Evolutionary conservation across 2,888 invertebrate species (phyloP).

Genomic region (Urechis unicinctus): DNA sequence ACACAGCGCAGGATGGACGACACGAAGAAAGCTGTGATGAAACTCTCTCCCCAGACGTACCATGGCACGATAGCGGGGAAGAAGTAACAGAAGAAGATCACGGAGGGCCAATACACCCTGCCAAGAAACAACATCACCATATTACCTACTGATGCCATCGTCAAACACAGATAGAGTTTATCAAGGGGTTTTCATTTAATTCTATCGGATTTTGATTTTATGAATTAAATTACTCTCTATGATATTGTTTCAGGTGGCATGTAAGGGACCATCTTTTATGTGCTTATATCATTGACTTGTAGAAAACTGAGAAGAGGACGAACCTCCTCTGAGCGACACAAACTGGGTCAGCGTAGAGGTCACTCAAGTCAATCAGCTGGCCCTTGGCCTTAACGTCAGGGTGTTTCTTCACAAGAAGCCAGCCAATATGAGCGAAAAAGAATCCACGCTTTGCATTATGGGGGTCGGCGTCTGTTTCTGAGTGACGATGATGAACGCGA

Average conservation of each 20-base stretch:
- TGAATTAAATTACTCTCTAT: too few relatives aligned
- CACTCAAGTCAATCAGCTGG: conserved; percentile 69
- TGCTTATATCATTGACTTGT: too few relatives aligned
- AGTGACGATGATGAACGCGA: conserved; percentile 51
- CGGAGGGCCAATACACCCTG: conserved; percentile 69
- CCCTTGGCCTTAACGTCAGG: conserved; percentile 73
- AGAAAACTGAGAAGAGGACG: conserved; percentile 9
- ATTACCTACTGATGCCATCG: too few relatives aligned
- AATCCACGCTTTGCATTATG: conserved; percentile 64
- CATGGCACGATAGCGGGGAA: conserved; percentile 75
- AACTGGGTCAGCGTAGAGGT: conserved; percentile 70
- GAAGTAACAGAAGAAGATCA: conserved; percentile 72
- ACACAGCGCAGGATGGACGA: conserved; percentile 74
- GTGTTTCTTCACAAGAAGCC: conserved; percentile 81
- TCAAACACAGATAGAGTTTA: too few relatives aligned
- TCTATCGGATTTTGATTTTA: too few relatives aligned
- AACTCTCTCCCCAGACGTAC: conserved; percentile 75
- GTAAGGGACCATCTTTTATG: too few relatives aligned
- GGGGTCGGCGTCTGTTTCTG: conserved; percentile 52
- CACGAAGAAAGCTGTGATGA: conserved; percentile 74
- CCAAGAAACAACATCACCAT: conserved; percentile 34
- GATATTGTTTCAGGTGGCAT: too few relatives aligned
- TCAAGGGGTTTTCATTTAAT: too few relatives aligned
- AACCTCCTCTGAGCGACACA: conserved; percentile 81
- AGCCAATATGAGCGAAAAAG: conserved; percentile 93